These are phyloP conservation scores for Beroe ovata DNA, from an alignment of 37 sponge, comb jelly and placozoan species.

Conservation along the genomic window DNA sequence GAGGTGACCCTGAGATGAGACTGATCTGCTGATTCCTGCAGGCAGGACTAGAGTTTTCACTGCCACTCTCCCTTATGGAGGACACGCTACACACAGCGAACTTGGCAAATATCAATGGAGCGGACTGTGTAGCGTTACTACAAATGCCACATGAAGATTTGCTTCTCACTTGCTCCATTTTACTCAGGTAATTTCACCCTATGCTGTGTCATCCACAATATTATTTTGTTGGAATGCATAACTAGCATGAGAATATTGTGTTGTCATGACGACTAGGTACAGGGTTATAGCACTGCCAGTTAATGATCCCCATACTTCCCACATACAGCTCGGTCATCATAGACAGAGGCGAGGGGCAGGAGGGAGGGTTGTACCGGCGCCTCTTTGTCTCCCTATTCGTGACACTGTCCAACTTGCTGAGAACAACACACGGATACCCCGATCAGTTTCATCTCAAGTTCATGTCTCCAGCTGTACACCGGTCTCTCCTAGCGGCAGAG, in stretches of 20 bases:
- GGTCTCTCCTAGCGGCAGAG: conserved; percentile 38
- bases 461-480: conserved; percentile 29
- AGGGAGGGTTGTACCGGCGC: conserved; percentile 16
- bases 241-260: too few relatives aligned
- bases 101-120: conserved; percentile 68
- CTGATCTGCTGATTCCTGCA: too few relatives aligned
- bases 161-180: conserved; percentile 68
- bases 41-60: conserved; percentile 71
- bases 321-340: conserved; percentile 52
- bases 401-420: conserved; percentile 20
- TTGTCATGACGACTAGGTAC: too few relatives aligned
- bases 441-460: conserved; percentile 43
- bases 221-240: too few relatives aligned
- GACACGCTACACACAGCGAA: conserved; percentile 74
- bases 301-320: too few relatives aligned
- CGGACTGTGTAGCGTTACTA: conserved; percentile 68
- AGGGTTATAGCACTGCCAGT: too few relatives aligned
- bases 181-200: too few relatives aligned
- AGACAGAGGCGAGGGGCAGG: conserved; percentile 19
- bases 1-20: too few relatives aligned
- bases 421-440: conserved; percentile 27
- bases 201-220: too few relatives aligned
- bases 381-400: conserved; percentile 45
- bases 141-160: conserved; percentile 68
- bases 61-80: conserved; percentile 69